Base-by-base conservation (phyloP, 2,113 vertebrate species). In the Pluvianellus socialis region DNA sequence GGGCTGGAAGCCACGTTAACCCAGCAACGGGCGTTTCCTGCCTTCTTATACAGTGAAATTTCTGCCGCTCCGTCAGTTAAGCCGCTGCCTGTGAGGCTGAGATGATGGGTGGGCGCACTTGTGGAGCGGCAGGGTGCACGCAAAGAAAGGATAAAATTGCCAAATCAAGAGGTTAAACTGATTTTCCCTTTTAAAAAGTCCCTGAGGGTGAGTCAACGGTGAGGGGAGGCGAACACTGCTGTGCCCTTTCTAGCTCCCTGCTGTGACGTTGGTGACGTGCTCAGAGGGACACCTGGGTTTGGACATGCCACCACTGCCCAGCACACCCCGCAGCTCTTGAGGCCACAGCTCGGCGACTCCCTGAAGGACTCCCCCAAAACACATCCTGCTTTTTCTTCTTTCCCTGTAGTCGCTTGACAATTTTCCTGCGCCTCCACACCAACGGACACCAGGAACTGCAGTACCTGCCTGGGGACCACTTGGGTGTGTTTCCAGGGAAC, bases 401-500 rank as follows among this genome's bases (percentile, higher is more conserved):
- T 35, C 42, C 80, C 77, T 55, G 4, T 62, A 99, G 99, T 97
- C 99, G 99, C 53, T 98, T 98, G 18, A 99, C 99, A 11, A 99
- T 99, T 96, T 99, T 99, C 63, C 97, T 99, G 93, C 98, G 98
- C 28, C 99, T 99, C 86, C 98, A 99, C 97, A 99, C 99, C 96
- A 98, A 99, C 0, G 98, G 99, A 77, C 98, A 99, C 38, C 98
- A 99, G 96, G 99, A 96, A 56, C 98, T 99, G 93, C 98, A 96
- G 94, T 99, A 99, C 97, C 98, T 98, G 88, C 99, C 99, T 0
- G 99, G 99, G 63, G 99, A 99, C 97, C 99, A 99, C 98, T 95
- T 99, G 95, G 99, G 99, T 0, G 98, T 99, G 88, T 99, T 99
- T 92, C 98, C 99, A 5, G 99, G 99, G 67, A 99, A 99, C 98